Evolutionary conservation across 2,113 vertebrate genomes (phyloP).

Genomic region (Sturnira hondurensis): DNA sequence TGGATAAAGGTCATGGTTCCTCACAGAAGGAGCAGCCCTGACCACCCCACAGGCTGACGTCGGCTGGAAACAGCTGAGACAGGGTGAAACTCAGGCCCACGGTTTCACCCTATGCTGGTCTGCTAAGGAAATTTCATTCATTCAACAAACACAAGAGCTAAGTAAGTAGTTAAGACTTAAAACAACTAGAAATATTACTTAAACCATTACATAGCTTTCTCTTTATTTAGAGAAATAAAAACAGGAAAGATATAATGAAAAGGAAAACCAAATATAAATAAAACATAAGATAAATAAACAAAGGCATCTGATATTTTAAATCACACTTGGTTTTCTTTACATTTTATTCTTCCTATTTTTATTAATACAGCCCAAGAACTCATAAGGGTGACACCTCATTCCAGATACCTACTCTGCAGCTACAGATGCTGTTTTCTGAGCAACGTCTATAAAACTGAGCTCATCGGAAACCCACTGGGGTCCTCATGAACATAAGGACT

Average conservation of each 20-base stretch:
- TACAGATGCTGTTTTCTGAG: neutral
- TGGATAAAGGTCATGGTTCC: slow-evolving; percentile 10
- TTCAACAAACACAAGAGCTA: neutral
- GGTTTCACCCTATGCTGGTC: neutral
- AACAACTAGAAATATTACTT: neutral
- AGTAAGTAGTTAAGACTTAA: neutral
- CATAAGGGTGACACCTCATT: neutral
- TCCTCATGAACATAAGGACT: neutral
- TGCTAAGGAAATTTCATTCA: neutral
- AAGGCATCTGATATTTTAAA: neutral
- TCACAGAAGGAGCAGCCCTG: slow-evolving; percentile 38
- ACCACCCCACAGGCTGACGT: neutral
- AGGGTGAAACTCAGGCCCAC: neutral
- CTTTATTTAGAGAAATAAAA: neutral
- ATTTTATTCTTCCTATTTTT: neutral
- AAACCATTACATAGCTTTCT: neutral
- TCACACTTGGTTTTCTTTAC: neutral
- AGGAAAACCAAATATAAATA: neutral
- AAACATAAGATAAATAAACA: neutral
- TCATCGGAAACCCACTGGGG: neutral
- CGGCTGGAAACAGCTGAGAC: neutral
- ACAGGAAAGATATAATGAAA: neutral
- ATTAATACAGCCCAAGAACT: neutral
- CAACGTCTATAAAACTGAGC: neutral
- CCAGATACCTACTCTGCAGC: neutral